A percentile compares a stretch with the other conserved stretches of the same genome.
Conservation (phyloP, 2,888 invertebrate genomes). For the Stratiomys singularior region DNA sequence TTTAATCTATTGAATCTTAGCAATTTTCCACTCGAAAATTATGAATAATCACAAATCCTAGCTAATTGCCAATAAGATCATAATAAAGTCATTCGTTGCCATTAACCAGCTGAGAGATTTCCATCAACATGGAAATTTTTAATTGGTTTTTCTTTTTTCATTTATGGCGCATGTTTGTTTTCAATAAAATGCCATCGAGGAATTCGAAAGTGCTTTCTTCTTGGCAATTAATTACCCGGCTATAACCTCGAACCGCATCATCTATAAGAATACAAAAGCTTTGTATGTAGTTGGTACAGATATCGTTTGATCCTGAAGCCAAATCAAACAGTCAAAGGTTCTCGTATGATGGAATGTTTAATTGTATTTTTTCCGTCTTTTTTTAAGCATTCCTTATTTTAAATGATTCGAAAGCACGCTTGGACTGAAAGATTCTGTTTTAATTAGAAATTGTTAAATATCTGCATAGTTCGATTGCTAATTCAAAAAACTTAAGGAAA, state of each 20-base stretch:
- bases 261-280: background rate
- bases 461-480: no score
- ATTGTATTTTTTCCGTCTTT: no score
- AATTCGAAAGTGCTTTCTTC: background rate
- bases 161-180: background rate
- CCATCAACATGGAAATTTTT: background rate
- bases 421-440: no score
- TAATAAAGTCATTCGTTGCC: conserved; percentile 8
- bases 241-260: background rate
- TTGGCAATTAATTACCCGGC: background rate
- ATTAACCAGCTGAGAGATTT: background rate
- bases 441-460: no score
- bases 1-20: no score
- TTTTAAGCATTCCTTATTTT: no score
- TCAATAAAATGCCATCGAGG: background rate
- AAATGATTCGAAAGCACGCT: no score
- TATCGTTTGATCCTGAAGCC: no score
- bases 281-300: no score
- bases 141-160: background rate
- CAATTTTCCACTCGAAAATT: background rate
- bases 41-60: background rate
- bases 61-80: background rate
- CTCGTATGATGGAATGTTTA: no score
- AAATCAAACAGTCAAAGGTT: no score
- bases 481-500: no score